Conservation (phyloP, 1,140 invertebrate genomes). For the Zaprionus davidi region DNA sequence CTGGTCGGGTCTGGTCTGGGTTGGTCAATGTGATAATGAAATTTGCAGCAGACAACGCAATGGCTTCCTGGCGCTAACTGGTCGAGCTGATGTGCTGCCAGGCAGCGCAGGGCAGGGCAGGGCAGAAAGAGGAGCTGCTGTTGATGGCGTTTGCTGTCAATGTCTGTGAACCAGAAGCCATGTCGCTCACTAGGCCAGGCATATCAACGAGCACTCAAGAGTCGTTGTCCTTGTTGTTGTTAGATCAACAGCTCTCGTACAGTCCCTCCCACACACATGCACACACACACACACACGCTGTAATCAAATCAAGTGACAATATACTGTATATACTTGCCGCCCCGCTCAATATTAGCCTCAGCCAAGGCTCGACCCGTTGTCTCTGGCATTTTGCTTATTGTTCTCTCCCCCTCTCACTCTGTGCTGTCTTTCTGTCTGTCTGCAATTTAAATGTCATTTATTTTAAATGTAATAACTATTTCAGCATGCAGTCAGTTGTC, state of each 20-base stretch:
- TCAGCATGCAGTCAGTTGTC: conserved; percentile 46
- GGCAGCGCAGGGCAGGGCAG: not conserved
- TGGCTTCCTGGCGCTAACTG: conserved; percentile 27
- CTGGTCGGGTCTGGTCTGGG: not conserved
- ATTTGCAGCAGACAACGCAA: conserved; percentile 28
- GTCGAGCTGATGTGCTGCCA: not conserved
- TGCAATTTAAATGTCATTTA: conserved; percentile 58
- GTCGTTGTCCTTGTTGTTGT: conserved; percentile 35
- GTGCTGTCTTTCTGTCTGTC: conserved; percentile 14
- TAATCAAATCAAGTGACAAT: conserved; percentile 68
- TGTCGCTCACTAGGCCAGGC: not conserved
- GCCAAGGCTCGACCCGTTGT: not conserved
- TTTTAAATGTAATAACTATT: conserved; percentile 60
- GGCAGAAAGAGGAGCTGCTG: conserved; percentile 11
- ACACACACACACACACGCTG: conserved; percentile 12
- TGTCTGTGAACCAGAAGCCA: conserved; percentile 4
- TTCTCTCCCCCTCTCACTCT: not conserved
- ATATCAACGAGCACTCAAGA: conserved; percentile 32
- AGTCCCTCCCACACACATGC: conserved; percentile 2
- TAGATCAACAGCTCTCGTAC: conserved; percentile 35
- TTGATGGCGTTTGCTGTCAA: conserved; percentile 24
- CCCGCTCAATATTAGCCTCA: not conserved
- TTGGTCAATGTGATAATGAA: conserved; percentile 46
- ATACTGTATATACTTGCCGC: conserved; percentile 9
- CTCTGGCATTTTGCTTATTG: conserved; percentile 29